Conservation (phyloP, 2,113 vertebrate genomes). For the Corythaixoides concolor region DNA sequence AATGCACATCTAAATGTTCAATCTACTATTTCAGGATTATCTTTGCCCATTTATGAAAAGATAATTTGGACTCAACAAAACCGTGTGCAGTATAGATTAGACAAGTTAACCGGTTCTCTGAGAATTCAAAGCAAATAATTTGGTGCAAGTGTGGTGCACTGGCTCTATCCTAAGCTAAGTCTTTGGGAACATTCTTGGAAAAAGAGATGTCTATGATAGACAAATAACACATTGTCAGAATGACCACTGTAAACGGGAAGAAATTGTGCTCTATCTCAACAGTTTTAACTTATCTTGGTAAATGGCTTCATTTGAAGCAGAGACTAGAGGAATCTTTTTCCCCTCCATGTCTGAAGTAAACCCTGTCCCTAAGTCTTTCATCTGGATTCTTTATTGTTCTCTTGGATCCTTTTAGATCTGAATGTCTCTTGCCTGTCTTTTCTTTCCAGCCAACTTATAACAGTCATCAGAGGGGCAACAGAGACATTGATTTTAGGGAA, state of each 20-base stretch:
- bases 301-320: neutral
- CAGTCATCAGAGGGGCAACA: neutral
- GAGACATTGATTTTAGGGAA: neutral
- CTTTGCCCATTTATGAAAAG: neutral
- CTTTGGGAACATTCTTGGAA: neutral
- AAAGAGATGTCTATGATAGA: neutral
- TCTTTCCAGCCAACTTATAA: neutral
- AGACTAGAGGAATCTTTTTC: neutral
- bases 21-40: neutral
- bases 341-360: neutral
- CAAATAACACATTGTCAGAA: neutral
- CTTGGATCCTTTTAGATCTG: neutral
- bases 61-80: neutral
- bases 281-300: neutral
- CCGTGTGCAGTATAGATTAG: fast-evolving
- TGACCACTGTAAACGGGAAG: neutral
- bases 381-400: neutral
- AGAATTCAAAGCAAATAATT: neutral
- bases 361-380: neutral
- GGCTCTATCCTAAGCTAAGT: neutral
- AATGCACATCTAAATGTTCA: neutral
- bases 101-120: neutral
- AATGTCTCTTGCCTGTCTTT: neutral
- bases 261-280: neutral
- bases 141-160: neutral